Conservation (phyloP, 53 echinoderm and acorn worm species). For the Stichopus horrens region DNA sequence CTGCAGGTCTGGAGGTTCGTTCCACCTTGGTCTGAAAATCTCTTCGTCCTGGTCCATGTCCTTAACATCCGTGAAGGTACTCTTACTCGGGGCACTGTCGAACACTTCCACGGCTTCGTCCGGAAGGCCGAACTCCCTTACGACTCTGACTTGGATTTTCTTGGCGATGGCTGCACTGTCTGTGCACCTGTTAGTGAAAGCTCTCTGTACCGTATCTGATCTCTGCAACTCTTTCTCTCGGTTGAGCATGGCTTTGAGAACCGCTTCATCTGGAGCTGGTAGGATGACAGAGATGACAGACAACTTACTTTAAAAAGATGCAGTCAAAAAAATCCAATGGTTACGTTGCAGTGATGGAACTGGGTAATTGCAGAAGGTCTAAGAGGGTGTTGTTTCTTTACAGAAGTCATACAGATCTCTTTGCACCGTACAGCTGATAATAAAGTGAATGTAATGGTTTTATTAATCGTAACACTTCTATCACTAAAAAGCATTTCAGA, state of each 20-base stretch:
- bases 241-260: slow-evolving; percentile 83
- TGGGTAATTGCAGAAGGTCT: too few species aligned
- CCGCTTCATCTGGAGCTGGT: slow-evolving; percentile 86
- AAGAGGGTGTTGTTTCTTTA: too few species aligned
- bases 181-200: slow-evolving; percentile 73
- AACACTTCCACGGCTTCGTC: slow-evolving; percentile 94
- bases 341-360: too few species aligned
- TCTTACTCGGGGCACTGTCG: slow-evolving; percentile 51
- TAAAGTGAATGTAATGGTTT: too few species aligned
- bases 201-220: slow-evolving; percentile 77
- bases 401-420: too few species aligned
- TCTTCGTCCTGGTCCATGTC: slow-evolving; percentile 78
- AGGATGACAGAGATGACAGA: not conserved
- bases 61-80: slow-evolving; percentile 51
- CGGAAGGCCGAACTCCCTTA: slow-evolving; percentile 93
- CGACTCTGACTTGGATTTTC: slow-evolving; percentile 83
- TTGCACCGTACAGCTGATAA: too few species aligned
- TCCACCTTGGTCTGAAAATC: slow-evolving; percentile 91
- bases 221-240: slow-evolving; percentile 94
- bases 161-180: slow-evolving; percentile 73
- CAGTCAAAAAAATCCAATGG: too few species aligned
- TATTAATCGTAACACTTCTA: too few species aligned
- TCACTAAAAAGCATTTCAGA: too few species aligned
- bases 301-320: too few species aligned
- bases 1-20: slow-evolving; percentile 85